Evolutionary conservation across 1,140 invertebrate genomes (phyloP), one percentile per base, ranked within the genome.

Genomic region (Drosophila sechellia): DNA sequence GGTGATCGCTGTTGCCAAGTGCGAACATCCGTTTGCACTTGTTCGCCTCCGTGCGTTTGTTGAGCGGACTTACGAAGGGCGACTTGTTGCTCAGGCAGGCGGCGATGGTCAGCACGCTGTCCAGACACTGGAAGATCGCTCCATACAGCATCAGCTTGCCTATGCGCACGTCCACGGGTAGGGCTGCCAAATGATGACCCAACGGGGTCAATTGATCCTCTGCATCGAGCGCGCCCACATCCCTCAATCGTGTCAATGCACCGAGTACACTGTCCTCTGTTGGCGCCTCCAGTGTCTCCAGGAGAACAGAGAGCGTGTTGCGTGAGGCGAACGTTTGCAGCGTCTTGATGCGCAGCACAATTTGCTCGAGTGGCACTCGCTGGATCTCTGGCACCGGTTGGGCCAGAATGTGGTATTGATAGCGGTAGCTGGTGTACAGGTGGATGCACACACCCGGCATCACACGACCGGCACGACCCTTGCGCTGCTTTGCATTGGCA

Each of bases 51-150:
- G 95, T 93, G 83, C 94, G 90, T 79, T 96, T 96, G 22, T 95
- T 96, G 83, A 97, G 95, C 0, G 97, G 96, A 37, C 95, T 93
- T 0, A 95, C 93, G 90, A 98, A 98, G 0, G 97, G 96, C 77
- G 95, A 96, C 92, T 97, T 97, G 89, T 97, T 95, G 63, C 97
- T 96, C 5, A 99, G 93, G 90, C 95, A 96, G 40, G 98, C 97
- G 1, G 98, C 98, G 86, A 99, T 97, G 8, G 98, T 99, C 0
- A 99, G 93, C 0, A 98, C 95, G 1, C 98, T 98, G 93, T 99
- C 97, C 4, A 99, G 93, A 92, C 98, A 99, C 80, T 97, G 97
- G 77, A 99, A 96, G 54, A 98, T 97, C 17, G 98, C 95, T 0
- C 97, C 97, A 81, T 97, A 98, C 0, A 99, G 91, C 93, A 99